A percentile compares a stretch with the other conserved stretches of the same genome.
phyloP scores from a whole-genome alignment of 2,113 vertebrate species.

The Hippocampus barbouri region DNA sequence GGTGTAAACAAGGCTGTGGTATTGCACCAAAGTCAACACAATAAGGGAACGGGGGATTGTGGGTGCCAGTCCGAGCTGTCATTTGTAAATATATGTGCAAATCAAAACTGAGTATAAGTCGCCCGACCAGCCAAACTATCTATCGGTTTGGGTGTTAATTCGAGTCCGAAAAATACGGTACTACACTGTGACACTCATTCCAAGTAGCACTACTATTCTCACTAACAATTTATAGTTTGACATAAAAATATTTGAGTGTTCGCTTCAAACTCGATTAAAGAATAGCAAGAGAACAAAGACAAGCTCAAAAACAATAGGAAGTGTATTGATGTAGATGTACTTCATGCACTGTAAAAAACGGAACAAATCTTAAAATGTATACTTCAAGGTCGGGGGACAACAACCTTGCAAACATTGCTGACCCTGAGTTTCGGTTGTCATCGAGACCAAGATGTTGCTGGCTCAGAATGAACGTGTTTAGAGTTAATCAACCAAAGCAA shows the following conservation, averaged over 20 bases:
- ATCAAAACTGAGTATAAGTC: no score
- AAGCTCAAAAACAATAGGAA: constrained; percentile 6
- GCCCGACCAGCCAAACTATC: no score
- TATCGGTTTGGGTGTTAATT: no score
- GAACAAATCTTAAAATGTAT: not conserved
- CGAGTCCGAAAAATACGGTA: not conserved
- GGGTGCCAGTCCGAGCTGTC: no score
- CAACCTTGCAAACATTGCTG: not conserved
- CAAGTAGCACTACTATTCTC: not conserved
- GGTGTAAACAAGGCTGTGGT: no score
- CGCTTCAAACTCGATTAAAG: not conserved
- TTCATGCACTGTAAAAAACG: not conserved
- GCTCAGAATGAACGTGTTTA: not conserved
- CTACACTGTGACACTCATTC: not conserved
- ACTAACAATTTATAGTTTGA: not conserved
- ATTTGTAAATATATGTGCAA: no score
- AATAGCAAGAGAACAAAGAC: not conserved
- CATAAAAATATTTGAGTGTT: not conserved
- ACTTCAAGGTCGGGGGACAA: not conserved
- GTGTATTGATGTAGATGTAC: not conserved
- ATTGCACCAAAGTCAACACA: no score
- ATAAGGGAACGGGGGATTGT: no score
- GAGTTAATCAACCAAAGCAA: no score
- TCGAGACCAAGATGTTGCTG: not conserved
- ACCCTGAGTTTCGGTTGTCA: constrained; percentile 17